Evolutionary conservation across 1,140 invertebrate species (phyloP).

Genomic region (Cephus cinctus): DNA sequence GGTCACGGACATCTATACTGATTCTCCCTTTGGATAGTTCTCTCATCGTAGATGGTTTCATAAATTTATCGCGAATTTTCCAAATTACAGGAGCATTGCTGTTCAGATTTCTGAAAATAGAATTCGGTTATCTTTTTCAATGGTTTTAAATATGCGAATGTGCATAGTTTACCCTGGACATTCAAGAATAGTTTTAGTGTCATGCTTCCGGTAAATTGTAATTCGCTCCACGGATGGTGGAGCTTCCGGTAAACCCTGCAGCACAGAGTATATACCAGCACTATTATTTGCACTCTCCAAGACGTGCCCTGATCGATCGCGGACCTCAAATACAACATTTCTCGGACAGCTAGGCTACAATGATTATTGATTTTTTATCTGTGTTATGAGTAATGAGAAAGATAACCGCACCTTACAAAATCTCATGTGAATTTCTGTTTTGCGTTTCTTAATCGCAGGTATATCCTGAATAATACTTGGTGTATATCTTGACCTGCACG

Average conservation of each 20-base stretch:
- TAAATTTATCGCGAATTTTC: conserved; percentile 50
- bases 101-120: conserved; percentile 51
- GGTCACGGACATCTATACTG: conserved; percentile 48
- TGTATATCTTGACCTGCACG: conserved; percentile 61
- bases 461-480: conserved; percentile 50
- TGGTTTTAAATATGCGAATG: conserved; percentile 10
- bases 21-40: conserved; percentile 51
- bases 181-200: conserved; percentile 45
- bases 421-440: conserved; percentile 60
- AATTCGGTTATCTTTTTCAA: conserved; percentile 1
- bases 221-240: conserved; percentile 42
- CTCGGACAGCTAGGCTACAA: conserved; percentile 54
- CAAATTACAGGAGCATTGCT: conserved; percentile 53
- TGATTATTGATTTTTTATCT: too few relatives aligned
- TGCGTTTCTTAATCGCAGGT: conserved; percentile 45
- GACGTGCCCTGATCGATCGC: conserved; percentile 54
- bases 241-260: conserved; percentile 55
- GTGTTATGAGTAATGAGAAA: too few relatives aligned
- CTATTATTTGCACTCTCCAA: conserved; percentile 64
- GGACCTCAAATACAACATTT: conserved; percentile 56
- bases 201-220: conserved; percentile 50
- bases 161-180: conserved; percentile 60
- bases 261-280: conserved; percentile 59
- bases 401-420: conserved; percentile 61
- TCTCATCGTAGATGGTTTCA: conserved; percentile 44